Conservation (phyloP, 2,888 invertebrate genomes). For the Mythimna vitellina region DNA sequence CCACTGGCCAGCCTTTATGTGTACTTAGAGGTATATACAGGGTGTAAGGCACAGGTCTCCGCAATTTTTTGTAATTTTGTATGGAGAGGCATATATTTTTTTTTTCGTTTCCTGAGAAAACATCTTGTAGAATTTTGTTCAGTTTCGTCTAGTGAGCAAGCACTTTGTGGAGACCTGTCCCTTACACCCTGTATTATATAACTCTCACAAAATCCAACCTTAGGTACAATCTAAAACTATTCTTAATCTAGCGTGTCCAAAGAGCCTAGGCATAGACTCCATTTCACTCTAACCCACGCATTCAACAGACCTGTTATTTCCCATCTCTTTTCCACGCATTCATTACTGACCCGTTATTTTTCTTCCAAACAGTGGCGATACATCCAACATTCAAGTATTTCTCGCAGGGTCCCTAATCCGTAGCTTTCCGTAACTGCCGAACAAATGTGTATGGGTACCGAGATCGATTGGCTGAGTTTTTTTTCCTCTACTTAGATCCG, state of each 20-base stretch:
- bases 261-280: not conserved
- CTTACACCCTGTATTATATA: too few relatives aligned
- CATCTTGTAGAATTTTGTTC: too few relatives aligned
- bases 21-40: not conserved
- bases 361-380: conserved; percentile 49
- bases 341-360: conserved; percentile 55
- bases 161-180: too few relatives aligned
- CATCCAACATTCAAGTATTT: conserved; percentile 35
- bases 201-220: not conserved
- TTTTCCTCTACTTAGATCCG: conserved; percentile 51
- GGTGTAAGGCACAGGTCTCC: too few relatives aligned
- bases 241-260: not conserved
- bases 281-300: not conserved
- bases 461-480: conserved; percentile 64
- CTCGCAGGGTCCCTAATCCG: conserved; percentile 46
- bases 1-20: not conserved
- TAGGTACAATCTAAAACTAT: not conserved
- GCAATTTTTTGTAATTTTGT: too few relatives aligned
- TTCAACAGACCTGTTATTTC: not conserved
- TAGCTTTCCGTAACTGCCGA: conserved; percentile 46
- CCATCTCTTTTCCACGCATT: conserved; percentile 3
- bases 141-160: too few relatives aligned
- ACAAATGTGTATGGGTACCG: conserved; percentile 58
- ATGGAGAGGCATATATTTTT: too few relatives aligned
- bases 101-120: too few relatives aligned